Evolutionary conservation across 2,888 invertebrate genomes (phyloP).

Genomic region (Ophion ellenae): DNA sequence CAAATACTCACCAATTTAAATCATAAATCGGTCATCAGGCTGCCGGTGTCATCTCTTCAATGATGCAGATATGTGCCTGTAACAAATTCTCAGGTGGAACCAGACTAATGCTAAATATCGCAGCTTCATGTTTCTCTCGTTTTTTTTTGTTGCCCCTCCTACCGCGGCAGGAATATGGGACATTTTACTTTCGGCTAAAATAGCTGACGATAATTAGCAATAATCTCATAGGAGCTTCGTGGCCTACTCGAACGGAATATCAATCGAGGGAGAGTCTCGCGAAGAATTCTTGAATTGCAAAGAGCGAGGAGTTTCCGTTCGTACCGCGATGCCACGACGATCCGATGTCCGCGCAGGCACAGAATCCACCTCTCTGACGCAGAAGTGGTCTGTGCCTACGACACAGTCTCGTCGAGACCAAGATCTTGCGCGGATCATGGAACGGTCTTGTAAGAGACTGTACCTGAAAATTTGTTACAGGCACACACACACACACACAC

Average conservation of each 20-base stretch:
- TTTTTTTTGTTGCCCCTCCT: conserved; percentile 22
- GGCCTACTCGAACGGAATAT: conserved; percentile 65
- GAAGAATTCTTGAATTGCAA: not conserved
- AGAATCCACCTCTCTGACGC: conserved; percentile 85
- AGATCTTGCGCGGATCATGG: conserved; percentile 39
- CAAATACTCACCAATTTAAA: conserved; percentile 76
- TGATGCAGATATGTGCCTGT: conserved; percentile 85
- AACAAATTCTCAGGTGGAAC: conserved; percentile 88
- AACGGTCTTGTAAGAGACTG: conserved; percentile 81
- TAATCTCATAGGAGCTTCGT: conserved; percentile 81
- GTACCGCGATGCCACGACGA: conserved; percentile 72
- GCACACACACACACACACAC: conserved; percentile 68
- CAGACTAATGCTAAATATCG: conserved; percentile 82
- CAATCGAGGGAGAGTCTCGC: not conserved
- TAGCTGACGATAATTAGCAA: conserved; percentile 81
- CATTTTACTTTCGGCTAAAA: conserved; percentile 51
- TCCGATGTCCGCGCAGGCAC: conserved; percentile 85
- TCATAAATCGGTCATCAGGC: conserved; percentile 79
- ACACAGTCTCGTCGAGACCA: conserved; percentile 80
- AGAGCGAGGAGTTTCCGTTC: not conserved
- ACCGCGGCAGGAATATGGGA: conserved; percentile 14
- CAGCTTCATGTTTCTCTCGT: conserved; percentile 71
- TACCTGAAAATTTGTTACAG: conserved; percentile 87
- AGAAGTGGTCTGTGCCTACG: conserved; percentile 86
- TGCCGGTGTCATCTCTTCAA: conserved; percentile 80